Evolutionary conservation across 2,888 invertebrate genomes (phyloP).

Genomic region (Orthosia gracilis): DNA sequence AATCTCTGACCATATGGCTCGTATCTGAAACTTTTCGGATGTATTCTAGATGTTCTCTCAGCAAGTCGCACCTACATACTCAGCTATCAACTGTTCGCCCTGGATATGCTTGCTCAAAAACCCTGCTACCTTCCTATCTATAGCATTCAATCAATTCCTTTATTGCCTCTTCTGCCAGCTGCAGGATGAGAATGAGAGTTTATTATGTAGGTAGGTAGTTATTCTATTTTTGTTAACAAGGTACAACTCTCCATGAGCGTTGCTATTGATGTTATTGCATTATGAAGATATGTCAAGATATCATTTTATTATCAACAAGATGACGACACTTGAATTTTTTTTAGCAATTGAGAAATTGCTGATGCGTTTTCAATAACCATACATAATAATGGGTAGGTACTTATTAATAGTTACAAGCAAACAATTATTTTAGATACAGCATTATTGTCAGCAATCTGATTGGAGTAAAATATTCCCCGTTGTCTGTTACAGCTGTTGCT

Average conservation of each 20-base stretch:
- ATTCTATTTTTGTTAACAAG: constrained; percentile 6
- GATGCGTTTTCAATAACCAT: background rate
- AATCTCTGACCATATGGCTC: too few relatives aligned
- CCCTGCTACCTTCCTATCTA: too few relatives aligned
- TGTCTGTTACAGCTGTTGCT: background rate
- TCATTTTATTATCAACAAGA: constrained; percentile 30
- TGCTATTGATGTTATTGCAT: constrained; percentile 35
- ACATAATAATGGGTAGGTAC: background rate
- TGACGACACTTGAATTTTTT: constrained; percentile 41
- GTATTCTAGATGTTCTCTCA: too few relatives aligned
- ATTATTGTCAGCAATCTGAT: background rate
- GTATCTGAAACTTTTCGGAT: too few relatives aligned
- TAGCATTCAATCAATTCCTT: background rate
- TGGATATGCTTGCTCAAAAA: too few relatives aligned
- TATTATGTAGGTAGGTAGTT: background rate
- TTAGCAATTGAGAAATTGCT: constrained; percentile 31
- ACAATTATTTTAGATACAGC: background rate
- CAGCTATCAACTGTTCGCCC: too few relatives aligned
- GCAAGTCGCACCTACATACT: too few relatives aligned
- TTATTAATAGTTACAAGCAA: background rate
- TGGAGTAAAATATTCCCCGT: background rate
- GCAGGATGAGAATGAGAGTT: background rate
- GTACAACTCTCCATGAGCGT: constrained; percentile 3
- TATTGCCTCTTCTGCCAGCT: background rate
- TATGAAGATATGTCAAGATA: constrained; percentile 49